Evolutionary conservation across 2,888 invertebrate species (phyloP).

Genomic region (Euproctis similis): DNA sequence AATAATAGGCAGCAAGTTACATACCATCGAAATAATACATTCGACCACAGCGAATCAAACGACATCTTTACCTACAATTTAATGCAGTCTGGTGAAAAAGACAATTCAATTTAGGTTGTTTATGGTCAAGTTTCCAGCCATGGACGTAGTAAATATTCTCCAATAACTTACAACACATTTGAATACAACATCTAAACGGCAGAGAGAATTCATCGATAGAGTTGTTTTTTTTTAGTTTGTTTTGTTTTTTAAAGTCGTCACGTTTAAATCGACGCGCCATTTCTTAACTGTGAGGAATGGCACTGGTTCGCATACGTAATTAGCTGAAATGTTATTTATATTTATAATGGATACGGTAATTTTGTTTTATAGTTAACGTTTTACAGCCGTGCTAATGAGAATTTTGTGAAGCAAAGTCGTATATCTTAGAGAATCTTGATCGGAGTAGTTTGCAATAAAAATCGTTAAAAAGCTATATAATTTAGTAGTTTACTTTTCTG

Average conservation of each 20-base stretch:
- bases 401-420: neutral
- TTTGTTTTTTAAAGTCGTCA: constrained; percentile 26
- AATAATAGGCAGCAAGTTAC: no score
- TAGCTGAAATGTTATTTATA: constrained; percentile 18
- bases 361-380: constrained; percentile 11
- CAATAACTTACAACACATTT: constrained; percentile 8
- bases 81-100: no score
- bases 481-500: no score
- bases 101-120: no score
- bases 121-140: no score
- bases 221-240: no score
- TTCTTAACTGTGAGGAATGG: constrained; percentile 20
- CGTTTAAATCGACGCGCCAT: constrained; percentile 27
- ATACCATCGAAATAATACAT: no score
- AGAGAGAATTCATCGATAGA: constrained; percentile 31
- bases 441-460: no score
- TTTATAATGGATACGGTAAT: constrained; percentile 17
- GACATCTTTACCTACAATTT: no score
- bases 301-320: constrained; percentile 20
- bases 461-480: no score
- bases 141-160: neutral
- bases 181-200: constrained; percentile 19
- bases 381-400: constrained; percentile 1
- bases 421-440: neutral
- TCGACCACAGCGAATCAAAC: no score